These are phyloP conservation scores for Teleopsis dalmanni DNA, from an alignment of 1,140 invertebrate species.

Conservation along the genomic window DNA sequence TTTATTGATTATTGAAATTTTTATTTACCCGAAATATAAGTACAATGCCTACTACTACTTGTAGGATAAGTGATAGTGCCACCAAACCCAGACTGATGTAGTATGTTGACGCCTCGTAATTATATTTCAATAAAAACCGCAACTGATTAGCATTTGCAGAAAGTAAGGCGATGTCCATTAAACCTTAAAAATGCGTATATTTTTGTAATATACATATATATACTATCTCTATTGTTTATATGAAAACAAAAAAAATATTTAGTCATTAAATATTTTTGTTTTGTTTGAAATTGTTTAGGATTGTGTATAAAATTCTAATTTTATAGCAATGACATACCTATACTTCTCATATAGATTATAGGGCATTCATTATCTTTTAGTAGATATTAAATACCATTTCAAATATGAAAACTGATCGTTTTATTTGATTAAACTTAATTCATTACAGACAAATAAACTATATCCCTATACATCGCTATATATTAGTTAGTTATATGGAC, in stretches of 20 bases:
- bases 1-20: neutral
- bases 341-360: no score
- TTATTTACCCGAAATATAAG: conserved; percentile 53
- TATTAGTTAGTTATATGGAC: no score
- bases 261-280: no score
- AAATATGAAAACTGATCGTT: neutral
- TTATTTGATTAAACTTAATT: neutral
- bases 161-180: conserved; percentile 67
- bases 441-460: neutral
- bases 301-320: no score
- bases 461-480: conserved; percentile 5
- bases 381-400: neutral
- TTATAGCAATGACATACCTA: no score
- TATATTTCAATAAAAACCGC: conserved; percentile 56
- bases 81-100: conserved; percentile 51
- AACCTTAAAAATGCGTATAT: conserved; percentile 27
- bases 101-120: conserved; percentile 49
- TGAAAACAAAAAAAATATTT: neutral
- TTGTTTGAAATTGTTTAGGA: no score
- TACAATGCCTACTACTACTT: conserved; percentile 56
- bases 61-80: conserved; percentile 51
- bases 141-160: conserved; percentile 71
- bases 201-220: neutral
- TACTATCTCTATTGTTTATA: neutral
- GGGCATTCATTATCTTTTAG: no score